phyloP scores from a whole-genome alignment of 1,140 invertebrate species.

The Mycetomoellerius zeteki region DNA sequence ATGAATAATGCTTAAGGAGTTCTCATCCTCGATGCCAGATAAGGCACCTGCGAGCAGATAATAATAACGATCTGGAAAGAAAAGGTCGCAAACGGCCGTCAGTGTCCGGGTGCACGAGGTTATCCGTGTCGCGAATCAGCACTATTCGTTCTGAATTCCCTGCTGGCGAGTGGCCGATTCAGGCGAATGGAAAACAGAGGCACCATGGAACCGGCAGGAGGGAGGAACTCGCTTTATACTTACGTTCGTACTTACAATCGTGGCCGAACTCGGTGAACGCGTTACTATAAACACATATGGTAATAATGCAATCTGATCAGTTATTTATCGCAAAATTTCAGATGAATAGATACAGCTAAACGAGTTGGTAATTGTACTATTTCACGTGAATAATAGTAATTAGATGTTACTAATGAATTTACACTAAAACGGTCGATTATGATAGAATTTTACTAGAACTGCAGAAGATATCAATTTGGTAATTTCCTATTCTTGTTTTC shows the following conservation, averaged over 20 bases:
- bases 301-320: constrained; percentile 62
- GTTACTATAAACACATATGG: not conserved
- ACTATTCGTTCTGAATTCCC: constrained; percentile 79
- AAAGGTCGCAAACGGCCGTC: constrained; percentile 68
- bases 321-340: constrained; percentile 15
- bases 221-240: constrained; percentile 67
- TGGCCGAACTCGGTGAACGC: constrained; percentile 69
- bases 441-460: too few species aligned
- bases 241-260: constrained; percentile 61
- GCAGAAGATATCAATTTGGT: too few species aligned
- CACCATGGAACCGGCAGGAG: constrained; percentile 18
- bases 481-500: too few species aligned
- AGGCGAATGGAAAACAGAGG: constrained; percentile 57
- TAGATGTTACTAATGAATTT: not conserved
- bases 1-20: constrained; percentile 1
- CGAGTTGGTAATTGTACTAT: not conserved
- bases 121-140: constrained; percentile 77
- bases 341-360: not conserved
- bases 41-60: constrained; percentile 72
- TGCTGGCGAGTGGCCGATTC: constrained; percentile 63
- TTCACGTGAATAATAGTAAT: not conserved
- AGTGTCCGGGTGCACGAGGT: constrained; percentile 80
- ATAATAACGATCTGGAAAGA: constrained; percentile 72
- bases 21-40: constrained; percentile 58
- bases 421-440: too few species aligned